phyloP scores from a whole-genome alignment of 2,797 vertebrate genomes.

The Syngnathus acus region DNA sequence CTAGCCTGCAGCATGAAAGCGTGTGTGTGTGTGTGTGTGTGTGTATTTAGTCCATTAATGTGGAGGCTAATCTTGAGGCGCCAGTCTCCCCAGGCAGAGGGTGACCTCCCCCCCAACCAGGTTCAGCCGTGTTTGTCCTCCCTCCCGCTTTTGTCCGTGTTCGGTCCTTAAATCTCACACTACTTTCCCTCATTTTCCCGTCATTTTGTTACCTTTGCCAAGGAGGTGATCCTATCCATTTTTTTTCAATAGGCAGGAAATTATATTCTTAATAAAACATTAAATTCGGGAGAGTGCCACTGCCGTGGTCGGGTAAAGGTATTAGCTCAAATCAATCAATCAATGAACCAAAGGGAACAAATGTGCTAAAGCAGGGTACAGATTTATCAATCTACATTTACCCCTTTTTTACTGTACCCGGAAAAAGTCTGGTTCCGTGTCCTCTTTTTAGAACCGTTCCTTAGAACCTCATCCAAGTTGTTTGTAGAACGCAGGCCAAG shows the following conservation, averaged over 20 bases:
- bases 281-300: neutral
- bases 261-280: neutral
- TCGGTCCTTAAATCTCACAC: slow-evolving; percentile 30
- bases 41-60: slow-evolving; percentile 64
- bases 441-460: too few species aligned
- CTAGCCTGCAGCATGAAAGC: slow-evolving; percentile 21
- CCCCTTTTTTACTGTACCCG: too few species aligned
- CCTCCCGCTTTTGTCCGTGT: slow-evolving; percentile 7
- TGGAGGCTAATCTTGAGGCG: slow-evolving; percentile 64
- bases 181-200: slow-evolving; percentile 17
- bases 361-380: too few species aligned
- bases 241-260: neutral
- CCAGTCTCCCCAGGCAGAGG: slow-evolving; percentile 67
- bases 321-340: neutral
- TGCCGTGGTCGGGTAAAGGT: neutral
- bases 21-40: slow-evolving; percentile 22
- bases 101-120: slow-evolving; percentile 63
- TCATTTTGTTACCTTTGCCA: neutral
- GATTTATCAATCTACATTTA: too few species aligned
- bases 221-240: neutral
- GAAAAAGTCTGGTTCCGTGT: too few species aligned
- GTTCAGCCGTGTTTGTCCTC: slow-evolving; percentile 62
- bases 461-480: too few species aligned
- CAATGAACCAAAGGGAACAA: too few species aligned
- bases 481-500: too few species aligned